phyloP scores from a whole-genome alignment of 1,140 invertebrate genomes.

The Metaphire vulgaris region DNA sequence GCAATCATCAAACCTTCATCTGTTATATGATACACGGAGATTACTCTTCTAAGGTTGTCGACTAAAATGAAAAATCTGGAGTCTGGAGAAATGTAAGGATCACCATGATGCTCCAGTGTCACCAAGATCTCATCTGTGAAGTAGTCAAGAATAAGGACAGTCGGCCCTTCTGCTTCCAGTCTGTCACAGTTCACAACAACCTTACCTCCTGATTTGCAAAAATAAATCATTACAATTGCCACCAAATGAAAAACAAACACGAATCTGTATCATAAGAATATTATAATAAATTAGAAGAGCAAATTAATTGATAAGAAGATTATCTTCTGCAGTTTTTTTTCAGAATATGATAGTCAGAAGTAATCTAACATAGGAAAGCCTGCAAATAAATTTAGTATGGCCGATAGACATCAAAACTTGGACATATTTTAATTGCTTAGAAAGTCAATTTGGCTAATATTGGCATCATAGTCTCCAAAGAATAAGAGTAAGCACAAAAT shows the following conservation, averaged over 20 bases:
- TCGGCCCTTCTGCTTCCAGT: background rate
- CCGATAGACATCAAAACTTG: too few species aligned
- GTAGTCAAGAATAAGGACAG: conserved; percentile 67
- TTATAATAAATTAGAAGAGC: background rate
- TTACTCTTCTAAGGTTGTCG: conserved; percentile 61
- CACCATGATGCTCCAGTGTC: conserved; percentile 61
- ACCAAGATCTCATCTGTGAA: conserved; percentile 67
- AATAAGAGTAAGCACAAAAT: too few species aligned
- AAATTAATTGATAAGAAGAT: background rate
- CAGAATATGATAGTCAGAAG: too few species aligned
- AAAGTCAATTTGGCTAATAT: too few species aligned
- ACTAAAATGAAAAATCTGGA: conserved; percentile 65
- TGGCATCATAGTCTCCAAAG: too few species aligned
- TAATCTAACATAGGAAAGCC: too few species aligned
- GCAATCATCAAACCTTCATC: conserved; percentile 46
- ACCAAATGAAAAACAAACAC: too few species aligned
- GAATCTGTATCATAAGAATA: conserved; percentile 25
- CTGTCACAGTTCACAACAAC: conserved; percentile 20
- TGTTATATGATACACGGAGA: conserved; percentile 67
- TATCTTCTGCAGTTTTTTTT: background rate
- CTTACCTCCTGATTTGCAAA: conserved; percentile 57
- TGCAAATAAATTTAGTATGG: too few species aligned
- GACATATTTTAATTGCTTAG: too few species aligned
- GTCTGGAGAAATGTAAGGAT: conserved; percentile 66
- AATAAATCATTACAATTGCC: too few species aligned